Evolutionary conservation across 2,888 invertebrate genomes (phyloP), one percentile per base, ranked within the genome.

Genomic region (Cylloceria caligata): DNA sequence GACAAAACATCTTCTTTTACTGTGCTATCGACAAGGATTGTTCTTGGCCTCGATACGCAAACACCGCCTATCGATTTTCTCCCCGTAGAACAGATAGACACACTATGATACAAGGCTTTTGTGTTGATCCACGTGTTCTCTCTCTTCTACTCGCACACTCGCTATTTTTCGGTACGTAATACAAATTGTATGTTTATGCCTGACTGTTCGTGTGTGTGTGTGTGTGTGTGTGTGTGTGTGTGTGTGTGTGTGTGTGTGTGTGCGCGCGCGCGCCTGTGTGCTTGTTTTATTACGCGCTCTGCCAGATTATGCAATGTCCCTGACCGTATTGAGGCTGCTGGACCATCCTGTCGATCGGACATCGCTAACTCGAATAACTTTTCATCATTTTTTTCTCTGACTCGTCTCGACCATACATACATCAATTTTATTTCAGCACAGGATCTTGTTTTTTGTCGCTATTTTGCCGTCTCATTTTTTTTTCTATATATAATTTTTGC

Each of bases 301-400:
- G 47, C 27, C 24, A 11, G 64, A 47, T 30, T 36, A 36, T 36
- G 19, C 62, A 21, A 36, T 21, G 19, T 19, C 11, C 62, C 13
- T 9, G 30, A 45, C 34, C 60, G 71, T 71, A 71, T 82, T 47
- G 78, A 82, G 78, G 78, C 81, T 74, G 69, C 81, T 74, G 47
- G 39, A 64, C 57, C 39, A 78, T 69, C 81, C 67, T 65, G 81
- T 82, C 81, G 81, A 78, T 78, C 69, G 42, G 30, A 55, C 36
- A 75, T 76, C 52, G 21, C 64, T 42, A 34, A 67, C 60, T 65
- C 34, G 11, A 21, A 24, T 64, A 30, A 57, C 34, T 72, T 67
- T 21, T 47, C 34, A 42, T 79, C 55, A 39, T 55, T 45, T 65
- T 74, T 79, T 39, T 45, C 7, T 65, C 57, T 45, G 27, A 60